These are phyloP conservation scores for Spongia lamella DNA, from an alignment of 37 sponge, comb jelly and placozoan species.

Conservation along the genomic window DNA sequence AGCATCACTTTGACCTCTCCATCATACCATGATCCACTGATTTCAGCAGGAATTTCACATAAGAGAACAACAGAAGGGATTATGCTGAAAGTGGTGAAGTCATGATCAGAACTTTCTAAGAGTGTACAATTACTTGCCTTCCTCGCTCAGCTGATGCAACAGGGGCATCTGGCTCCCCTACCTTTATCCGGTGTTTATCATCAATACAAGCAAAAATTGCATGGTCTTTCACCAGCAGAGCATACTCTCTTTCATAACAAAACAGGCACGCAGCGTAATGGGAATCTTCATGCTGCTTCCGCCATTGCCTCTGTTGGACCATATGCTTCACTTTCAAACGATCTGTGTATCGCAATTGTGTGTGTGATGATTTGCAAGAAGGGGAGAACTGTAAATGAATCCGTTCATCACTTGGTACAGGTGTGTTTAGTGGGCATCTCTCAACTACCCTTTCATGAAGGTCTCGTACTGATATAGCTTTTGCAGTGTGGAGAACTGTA, in stretches of 20 bases:
- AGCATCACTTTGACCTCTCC: neutral
- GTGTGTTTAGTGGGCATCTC: neutral
- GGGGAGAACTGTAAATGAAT: too few species aligned
- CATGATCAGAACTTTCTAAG: slow-evolving; percentile 10
- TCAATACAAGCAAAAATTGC: slow-evolving; percentile 9
- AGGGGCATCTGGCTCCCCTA: slow-evolving; percentile 19
- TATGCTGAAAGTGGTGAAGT: slow-evolving; percentile 5
- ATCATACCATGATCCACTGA: slow-evolving; percentile 10
- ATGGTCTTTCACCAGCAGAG: neutral
- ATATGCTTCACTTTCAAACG: too few species aligned
- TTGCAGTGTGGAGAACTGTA: neutral
- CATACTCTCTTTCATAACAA: too few species aligned
- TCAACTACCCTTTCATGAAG: too few species aligned
- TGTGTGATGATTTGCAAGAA: too few species aligned
- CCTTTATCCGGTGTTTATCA: slow-evolving; percentile 24
- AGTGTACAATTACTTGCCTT: slow-evolving; percentile 5
- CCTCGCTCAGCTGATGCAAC: slow-evolving; percentile 22
- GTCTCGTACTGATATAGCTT: too few species aligned
- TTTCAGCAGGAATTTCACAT: slow-evolving; percentile 2
- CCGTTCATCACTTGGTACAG: neutral
- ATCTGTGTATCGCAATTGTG: too few species aligned
- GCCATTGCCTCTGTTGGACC: too few species aligned
- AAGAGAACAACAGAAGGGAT: slow-evolving; percentile 18
- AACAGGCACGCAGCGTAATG: too few species aligned
- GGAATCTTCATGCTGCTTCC: too few species aligned